Conservation (phyloP, 1,140 invertebrate species). For the Bombus vancouverensis region DNA sequence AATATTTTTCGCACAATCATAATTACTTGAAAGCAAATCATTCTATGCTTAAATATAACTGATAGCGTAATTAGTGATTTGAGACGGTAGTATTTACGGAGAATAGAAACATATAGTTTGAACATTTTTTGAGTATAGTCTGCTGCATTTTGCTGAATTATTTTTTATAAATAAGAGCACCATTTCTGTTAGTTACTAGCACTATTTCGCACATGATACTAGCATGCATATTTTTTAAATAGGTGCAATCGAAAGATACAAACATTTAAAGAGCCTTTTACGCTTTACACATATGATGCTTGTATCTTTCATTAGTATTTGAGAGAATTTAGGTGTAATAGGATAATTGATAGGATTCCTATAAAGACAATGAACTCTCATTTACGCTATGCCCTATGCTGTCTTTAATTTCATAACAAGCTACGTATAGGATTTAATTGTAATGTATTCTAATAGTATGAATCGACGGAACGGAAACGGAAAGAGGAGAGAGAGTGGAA, state of each 20-base stretch:
- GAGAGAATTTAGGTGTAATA: slow-evolving; percentile 25
- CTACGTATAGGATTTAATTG: neutral
- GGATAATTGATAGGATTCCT: neutral
- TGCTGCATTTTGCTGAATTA: slow-evolving; percentile 1
- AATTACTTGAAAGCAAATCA: slow-evolving; percentile 3
- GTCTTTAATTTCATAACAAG: neutral
- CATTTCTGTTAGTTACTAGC: slow-evolving; percentile 14
- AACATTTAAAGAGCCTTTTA: slow-evolving; percentile 3
- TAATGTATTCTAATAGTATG: slow-evolving; percentile 84
- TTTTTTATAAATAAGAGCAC: slow-evolving; percentile 28
- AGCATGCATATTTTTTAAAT: slow-evolving; percentile 35
- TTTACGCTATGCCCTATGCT: slow-evolving; percentile 31
- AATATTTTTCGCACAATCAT: slow-evolving; percentile 4
- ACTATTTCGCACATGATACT: slow-evolving; percentile 9
- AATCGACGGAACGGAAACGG: slow-evolving; percentile 89
- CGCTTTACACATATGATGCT: neutral
- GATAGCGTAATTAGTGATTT: slow-evolving; percentile 19
- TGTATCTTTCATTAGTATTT: slow-evolving; percentile 38
- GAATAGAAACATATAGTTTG: slow-evolving; percentile 20
- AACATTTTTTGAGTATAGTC: slow-evolving; percentile 7
- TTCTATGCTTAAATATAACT: slow-evolving; percentile 23
- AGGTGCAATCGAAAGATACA: slow-evolving; percentile 19
- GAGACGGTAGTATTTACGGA: neutral
- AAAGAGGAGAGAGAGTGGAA: slow-evolving; percentile 85
- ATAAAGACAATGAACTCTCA: slow-evolving; percentile 29